phyloP scores from a whole-genome alignment of 2,888 invertebrate species.

The Hydraecia micacea region DNA sequence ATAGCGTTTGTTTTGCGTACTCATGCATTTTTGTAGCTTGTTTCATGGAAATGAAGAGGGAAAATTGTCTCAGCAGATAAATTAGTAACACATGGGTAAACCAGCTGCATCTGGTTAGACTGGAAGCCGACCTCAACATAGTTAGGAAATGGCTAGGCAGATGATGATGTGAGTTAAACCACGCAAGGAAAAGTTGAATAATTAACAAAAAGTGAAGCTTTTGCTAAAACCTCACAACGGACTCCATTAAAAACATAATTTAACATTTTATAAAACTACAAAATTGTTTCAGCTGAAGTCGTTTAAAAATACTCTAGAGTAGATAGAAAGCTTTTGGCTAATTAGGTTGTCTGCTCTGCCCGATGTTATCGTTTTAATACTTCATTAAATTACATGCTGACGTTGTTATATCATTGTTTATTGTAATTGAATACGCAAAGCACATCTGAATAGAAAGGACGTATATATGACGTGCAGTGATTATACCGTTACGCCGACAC shows the following conservation, averaged over 20 bases:
- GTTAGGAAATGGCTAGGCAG: background rate
- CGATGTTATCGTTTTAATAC: constrained; percentile 26
- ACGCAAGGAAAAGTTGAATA: background rate
- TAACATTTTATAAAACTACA: constrained; percentile 19
- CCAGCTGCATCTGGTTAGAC: background rate
- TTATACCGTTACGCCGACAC: constrained; percentile 64
- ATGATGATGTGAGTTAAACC: background rate
- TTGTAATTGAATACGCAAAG: constrained; percentile 69
- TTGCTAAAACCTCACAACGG: background rate
- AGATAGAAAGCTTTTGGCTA: constrained; percentile 37
- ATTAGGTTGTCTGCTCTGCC: constrained; percentile 18
- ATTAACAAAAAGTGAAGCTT: constrained; percentile 10
- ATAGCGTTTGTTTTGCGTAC: background rate
- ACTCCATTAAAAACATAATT: constrained; percentile 19
- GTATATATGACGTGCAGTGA: constrained; percentile 68
- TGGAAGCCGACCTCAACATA: background rate
- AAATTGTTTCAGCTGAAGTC: constrained; percentile 18
- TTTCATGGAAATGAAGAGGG: background rate
- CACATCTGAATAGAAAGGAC: constrained; percentile 74
- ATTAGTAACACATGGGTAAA: background rate
- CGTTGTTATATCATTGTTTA: constrained; percentile 29
- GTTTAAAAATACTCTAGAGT: constrained; percentile 17
- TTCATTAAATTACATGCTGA: constrained; percentile 30
- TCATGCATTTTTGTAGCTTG: background rate
- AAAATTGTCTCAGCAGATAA: background rate